Evolutionary conservation across 2,113 vertebrate genomes (phyloP), one percentile per base, ranked within the genome.

Genomic region (Rallus limicola): DNA sequence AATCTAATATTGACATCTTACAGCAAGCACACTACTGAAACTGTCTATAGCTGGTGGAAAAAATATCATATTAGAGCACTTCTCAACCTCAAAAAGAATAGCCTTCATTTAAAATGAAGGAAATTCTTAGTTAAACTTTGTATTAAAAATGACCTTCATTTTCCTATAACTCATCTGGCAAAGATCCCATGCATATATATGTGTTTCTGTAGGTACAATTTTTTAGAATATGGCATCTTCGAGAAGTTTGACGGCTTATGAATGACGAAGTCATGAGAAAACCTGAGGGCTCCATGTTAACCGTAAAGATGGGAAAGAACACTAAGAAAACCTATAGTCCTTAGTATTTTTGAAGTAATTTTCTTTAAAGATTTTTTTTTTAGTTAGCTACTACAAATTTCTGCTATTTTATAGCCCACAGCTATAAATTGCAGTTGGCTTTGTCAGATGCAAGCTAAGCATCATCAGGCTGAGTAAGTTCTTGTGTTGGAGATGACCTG

Each of bases 1-100:
- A 90, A 86, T 79, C 23, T 53, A 95, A 83, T 29, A 88, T 83
- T 85, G 80, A 89, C 23, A 78, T 82, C 84, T 79, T 75, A 91
- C 2, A 24, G 46, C 0, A 1, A 86, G 60, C 38, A 79, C 44
- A 65, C 10, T 52, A 95, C 91, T 86, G 80, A 85, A 87, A 65
- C 68, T 94, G 70, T 55, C 78, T 77, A 52, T 69, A 58, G 34
- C 59, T 78, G 23, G 34, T 82, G 33, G 15, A 83, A 92, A 96
- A 46, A 95, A 36, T 9, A 78, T 42, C 48, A 48, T 15, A 80
- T 67, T 42, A 77, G 84, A 64, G 31, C 67, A 75, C 16, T 70
- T 86, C 16, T 71, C 48, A 86, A 25, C 25, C 21, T 85, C 44
- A 68, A 25, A 86, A 94, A 87, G 26, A 76, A 63, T 63, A 78